A percentile compares a stretch with the other conserved stretches of the same genome.
These are phyloP conservation scores for Gerris lacustris DNA, from an alignment of 2,888 invertebrate species.

Conservation along the genomic window DNA sequence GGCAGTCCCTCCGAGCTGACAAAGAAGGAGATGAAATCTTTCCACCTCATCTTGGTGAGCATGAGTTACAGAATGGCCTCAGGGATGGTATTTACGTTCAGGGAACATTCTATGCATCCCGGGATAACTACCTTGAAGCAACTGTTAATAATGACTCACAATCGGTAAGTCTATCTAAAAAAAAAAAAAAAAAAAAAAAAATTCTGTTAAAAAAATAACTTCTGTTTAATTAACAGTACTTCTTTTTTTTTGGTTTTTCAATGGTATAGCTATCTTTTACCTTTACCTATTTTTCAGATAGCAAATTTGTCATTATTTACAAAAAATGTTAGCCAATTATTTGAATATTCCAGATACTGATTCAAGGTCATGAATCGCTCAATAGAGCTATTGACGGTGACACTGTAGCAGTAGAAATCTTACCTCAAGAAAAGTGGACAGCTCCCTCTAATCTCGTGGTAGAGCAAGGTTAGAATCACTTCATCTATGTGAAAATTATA, in stretches of 20 bases:
- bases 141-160: constrained; percentile 71
- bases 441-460: constrained; percentile 74
- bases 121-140: constrained; percentile 91
- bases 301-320: neutral
- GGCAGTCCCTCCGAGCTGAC: constrained; percentile 42
- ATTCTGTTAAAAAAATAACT: too few relatives aligned
- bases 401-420: constrained; percentile 75
- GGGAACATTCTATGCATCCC: constrained; percentile 72
- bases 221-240: constrained; percentile 14
- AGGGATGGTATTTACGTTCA: constrained; percentile 61
- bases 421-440: constrained; percentile 82
- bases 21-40: constrained; percentile 41
- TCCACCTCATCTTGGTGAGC: constrained; percentile 70
- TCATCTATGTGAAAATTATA: neutral
- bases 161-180: constrained; percentile 46
- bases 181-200: too few relatives aligned
- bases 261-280: too few relatives aligned
- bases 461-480: constrained; percentile 37
- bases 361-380: constrained; percentile 73
- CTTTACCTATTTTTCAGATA: too few relatives aligned
- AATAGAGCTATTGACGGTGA: constrained; percentile 95
- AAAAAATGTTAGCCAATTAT: neutral
- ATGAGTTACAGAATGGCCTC: constrained; percentile 66
- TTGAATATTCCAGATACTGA: constrained; percentile 48
- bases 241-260: neutral